These are phyloP conservation scores for Alloscopus bannaensis DNA, from an alignment of 2,888 invertebrate genomes.

Conservation along the genomic window DNA sequence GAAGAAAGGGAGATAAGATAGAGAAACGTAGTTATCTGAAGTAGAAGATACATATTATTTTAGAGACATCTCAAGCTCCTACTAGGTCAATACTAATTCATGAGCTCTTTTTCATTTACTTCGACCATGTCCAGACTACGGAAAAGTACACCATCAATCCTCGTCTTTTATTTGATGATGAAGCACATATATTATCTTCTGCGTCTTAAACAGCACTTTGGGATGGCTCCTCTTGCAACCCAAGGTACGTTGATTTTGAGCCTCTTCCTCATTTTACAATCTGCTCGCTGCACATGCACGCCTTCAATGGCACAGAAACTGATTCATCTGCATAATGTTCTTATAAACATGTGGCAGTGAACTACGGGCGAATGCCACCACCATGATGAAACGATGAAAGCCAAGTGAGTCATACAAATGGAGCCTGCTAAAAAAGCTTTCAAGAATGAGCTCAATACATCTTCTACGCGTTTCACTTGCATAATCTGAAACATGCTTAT, in stretches of 20 bases:
- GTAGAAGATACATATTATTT: not conserved
- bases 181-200: conserved; percentile 22
- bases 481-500: conserved; percentile 11
- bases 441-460: not conserved
- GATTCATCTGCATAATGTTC: conserved; percentile 34
- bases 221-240: not conserved
- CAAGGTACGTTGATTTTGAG: not conserved
- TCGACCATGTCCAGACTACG: conserved; percentile 33
- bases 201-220: conserved; percentile 11
- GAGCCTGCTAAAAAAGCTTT: no score
- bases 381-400: not conserved
- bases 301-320: conserved; percentile 15
- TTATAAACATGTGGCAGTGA: conserved; percentile 32
- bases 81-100: no score
- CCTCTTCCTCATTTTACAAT: conserved; percentile 8
- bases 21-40: not conserved
- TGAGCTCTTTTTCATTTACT: not conserved
- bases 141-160: conserved; percentile 44
- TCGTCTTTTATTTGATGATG: conserved; percentile 18
- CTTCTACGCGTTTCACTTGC: no score
- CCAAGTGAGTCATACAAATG: no score
- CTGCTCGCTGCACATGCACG: conserved; percentile 21
- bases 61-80: no score
- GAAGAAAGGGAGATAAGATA: conserved; percentile 35
- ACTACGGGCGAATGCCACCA: not conserved